Evolutionary conservation across 2,888 invertebrate genomes (phyloP), one percentile per base, ranked within the genome.

Genomic region (Branchellion lobata): DNA sequence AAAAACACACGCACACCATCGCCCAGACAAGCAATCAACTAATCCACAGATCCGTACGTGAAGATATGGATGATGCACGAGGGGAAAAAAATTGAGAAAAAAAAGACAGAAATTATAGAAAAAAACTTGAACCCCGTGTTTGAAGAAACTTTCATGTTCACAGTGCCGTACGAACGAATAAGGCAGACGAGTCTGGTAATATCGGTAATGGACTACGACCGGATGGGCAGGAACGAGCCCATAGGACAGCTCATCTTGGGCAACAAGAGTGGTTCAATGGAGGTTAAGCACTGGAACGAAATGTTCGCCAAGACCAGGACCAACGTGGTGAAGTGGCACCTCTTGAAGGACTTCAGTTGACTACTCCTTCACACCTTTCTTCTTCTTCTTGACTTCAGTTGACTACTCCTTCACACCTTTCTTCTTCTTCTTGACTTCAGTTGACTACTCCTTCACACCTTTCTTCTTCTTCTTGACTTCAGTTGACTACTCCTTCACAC

Each of bases 261-360:
- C 69, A 84, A 84, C 83, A 90, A 91, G 21, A 95, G 95, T 78
- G 96, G 96, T 0, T 95, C 96, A 27, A 92, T 94, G 80, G 96
- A 96, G 89, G 95, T 95, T 51, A 95, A 96, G 87, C 96, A 96
- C 88, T 96, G 96, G 96, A 95, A 95, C 86, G 96, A 96, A 87
- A 96, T 96, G 96, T 95, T 96, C 84, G 94, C 94, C 82, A 96
- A 96, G 89, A 96, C 96, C 29, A 90, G 95, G 84, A 96, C 96
- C 89, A 94, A 94, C 85, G 94, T 96, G 85, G 93, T 95, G 75
- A 95, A 96, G 88, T 96, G 96, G 96, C 96, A 96, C 90, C 92
- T 96, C 88, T 91, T 96, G 86, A 96, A 96, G 82, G 86, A 87
- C 82, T 87, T 83, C 75, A 78, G 83, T 31, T 83, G 79, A 65